Percentiles rank a stretch among this genome's conserved stretches.
Evolutionary conservation across 2,113 vertebrate species (phyloP).

Genomic region (Semnornis frantzii): DNA sequence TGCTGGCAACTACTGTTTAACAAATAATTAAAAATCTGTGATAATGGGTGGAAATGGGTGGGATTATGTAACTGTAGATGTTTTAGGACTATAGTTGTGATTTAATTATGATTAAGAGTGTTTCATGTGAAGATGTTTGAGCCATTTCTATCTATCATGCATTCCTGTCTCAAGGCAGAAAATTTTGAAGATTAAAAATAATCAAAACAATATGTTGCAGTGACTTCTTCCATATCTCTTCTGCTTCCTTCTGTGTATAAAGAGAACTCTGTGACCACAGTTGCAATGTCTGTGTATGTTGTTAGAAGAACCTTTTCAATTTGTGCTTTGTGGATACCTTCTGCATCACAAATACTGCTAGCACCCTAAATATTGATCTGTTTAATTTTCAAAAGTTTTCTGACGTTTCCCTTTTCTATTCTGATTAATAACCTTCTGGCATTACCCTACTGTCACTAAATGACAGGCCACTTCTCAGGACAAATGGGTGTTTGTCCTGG

Average conservation of each 20-base stretch:
- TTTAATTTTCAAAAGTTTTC: background rate
- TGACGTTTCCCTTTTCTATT: background rate
- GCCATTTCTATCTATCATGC: constrained; percentile 95
- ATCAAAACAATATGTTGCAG: constrained; percentile 74
- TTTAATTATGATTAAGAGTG: constrained; percentile 84
- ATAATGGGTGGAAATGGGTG: constrained; percentile 78
- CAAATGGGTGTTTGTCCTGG: background rate
- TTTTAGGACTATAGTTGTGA: constrained; percentile 82
- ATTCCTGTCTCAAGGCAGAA: constrained; percentile 97
- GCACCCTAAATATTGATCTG: background rate
- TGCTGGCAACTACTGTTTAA: constrained; percentile 83
- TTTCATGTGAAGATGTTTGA: constrained; percentile 96
- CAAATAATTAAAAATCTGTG: constrained; percentile 81
- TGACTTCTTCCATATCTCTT: background rate
- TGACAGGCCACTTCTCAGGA: background rate
- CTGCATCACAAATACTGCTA: background rate
- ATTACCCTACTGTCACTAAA: background rate
- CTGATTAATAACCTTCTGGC: background rate
- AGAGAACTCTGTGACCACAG: background rate
- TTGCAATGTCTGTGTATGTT: background rate
- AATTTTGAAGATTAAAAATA: constrained; percentile 88
- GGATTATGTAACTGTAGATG: constrained; percentile 79
- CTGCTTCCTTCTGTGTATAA: background rate
- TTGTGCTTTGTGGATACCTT: background rate
- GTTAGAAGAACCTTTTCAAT: background rate